Conservation (phyloP, 2,888 invertebrate genomes). For the Drosophila vallismaia region DNA sequence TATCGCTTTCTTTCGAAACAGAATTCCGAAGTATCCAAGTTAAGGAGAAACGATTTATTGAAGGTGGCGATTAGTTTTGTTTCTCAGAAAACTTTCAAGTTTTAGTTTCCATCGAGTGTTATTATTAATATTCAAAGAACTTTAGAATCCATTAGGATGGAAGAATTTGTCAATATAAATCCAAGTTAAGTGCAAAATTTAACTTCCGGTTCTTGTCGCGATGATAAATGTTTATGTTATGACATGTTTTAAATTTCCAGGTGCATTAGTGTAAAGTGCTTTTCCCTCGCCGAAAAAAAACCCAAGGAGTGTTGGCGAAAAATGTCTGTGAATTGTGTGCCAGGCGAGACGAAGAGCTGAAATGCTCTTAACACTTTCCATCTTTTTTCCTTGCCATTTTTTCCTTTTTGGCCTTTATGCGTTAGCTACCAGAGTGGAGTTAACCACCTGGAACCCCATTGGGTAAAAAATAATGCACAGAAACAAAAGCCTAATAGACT, state of each 20-base stretch:
- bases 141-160: background rate
- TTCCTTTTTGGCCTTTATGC: constrained; percentile 9
- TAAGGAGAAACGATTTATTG: background rate
- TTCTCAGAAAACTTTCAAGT: no score
- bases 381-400: constrained; percentile 44
- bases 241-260: constrained; percentile 80
- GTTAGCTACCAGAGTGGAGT: constrained; percentile 11
- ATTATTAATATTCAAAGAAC: background rate
- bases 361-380: constrained; percentile 74
- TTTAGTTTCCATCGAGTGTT: background rate
- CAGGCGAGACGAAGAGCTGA: constrained; percentile 53
- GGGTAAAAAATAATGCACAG: background rate
- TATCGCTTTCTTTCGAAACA: background rate
- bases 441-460: constrained; percentile 36
- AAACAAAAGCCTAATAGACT: constrained; percentile 1
- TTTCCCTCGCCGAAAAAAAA: constrained; percentile 66
- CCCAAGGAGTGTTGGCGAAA: constrained; percentile 59
- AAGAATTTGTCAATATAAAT: constrained; percentile 17
- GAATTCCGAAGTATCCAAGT: background rate
- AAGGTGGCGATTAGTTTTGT: no score
- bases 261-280: constrained; percentile 79
- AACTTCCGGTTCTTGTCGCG: constrained; percentile 37
- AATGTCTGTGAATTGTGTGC: constrained; percentile 63
- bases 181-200: constrained; percentile 33
- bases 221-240: constrained; percentile 76